These are phyloP conservation scores for Atherinosoma microstoma DNA, from an alignment of 2,797 vertebrate species.

Conservation along the genomic window DNA sequence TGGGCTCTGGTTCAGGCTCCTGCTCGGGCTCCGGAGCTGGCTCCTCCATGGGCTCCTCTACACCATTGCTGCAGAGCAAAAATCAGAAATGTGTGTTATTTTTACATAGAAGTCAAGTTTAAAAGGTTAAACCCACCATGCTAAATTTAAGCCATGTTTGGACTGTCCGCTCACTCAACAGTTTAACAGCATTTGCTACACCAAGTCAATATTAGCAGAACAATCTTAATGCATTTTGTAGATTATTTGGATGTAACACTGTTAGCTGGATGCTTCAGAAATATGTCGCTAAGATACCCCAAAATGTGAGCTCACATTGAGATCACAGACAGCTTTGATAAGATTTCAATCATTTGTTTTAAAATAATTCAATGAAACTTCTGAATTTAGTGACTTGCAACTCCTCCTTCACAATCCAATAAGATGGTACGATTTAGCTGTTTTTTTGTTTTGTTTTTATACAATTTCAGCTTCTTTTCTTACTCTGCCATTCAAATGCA, in stretches of 20 bases:
- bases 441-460: too few species aligned
- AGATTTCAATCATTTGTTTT: too few species aligned
- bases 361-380: too few species aligned
- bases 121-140: neutral
- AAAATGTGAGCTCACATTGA: neutral
- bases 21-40: constrained; percentile 89
- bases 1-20: constrained; percentile 90
- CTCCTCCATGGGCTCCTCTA: constrained; percentile 94
- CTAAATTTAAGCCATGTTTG: neutral
- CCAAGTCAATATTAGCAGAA: neutral
- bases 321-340: too few species aligned
- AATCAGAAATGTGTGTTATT: constrained; percentile 12
- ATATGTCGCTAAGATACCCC: neutral
- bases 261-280: neutral
- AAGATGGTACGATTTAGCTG: too few species aligned
- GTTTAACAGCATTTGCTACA: neutral
- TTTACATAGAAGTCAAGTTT: neutral
- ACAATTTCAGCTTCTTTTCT: too few species aligned
- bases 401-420: too few species aligned
- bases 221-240: neutral
- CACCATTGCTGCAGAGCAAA: constrained; percentile 87
- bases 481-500: too few species aligned
- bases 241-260: neutral
- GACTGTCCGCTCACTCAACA: neutral
- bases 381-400: too few species aligned